Percentiles rank a stretch among this genome's conserved stretches.
Evolutionary conservation across 1,140 invertebrate genomes (phyloP).

Genomic region (Calosoma granatense): DNA sequence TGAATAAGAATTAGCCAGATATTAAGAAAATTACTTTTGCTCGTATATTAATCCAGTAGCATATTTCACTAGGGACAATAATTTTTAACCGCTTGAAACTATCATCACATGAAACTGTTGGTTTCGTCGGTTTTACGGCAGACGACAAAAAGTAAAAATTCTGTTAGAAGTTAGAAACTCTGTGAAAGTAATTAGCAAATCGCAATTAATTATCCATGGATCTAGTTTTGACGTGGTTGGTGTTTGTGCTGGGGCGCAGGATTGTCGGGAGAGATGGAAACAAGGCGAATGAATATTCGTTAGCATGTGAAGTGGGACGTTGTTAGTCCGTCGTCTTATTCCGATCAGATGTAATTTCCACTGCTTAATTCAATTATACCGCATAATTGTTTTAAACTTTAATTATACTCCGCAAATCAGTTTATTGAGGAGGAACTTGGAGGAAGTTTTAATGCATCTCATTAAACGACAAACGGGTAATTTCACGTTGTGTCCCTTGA

Average conservation of each 20-base stretch:
- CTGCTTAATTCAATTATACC: conserved; percentile 8
- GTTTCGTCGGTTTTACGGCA: no score
- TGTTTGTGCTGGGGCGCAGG: no score
- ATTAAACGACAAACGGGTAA: background rate
- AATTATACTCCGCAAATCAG: conserved; percentile 4
- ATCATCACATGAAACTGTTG: no score
- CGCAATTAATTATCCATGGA: background rate
- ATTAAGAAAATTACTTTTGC: no score
- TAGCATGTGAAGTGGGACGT: no score
- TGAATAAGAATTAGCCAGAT: no score
- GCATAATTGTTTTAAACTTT: conserved; percentile 9
- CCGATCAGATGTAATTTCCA: background rate
- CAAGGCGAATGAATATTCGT: no score
- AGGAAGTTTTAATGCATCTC: background rate
- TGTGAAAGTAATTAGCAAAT: background rate
- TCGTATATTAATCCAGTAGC: no score
- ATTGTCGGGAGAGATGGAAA: no score
- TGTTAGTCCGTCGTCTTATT: background rate
- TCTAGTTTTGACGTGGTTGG: background rate
- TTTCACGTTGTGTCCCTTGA: no score
- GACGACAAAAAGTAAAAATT: background rate
- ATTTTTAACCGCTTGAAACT: no score
- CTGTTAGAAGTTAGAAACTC: background rate
- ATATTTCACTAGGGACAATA: no score
- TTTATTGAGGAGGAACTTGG: background rate